Evolutionary conservation across 2,888 invertebrate genomes (phyloP).

Genomic region (Minunthozetes semirufus): DNA sequence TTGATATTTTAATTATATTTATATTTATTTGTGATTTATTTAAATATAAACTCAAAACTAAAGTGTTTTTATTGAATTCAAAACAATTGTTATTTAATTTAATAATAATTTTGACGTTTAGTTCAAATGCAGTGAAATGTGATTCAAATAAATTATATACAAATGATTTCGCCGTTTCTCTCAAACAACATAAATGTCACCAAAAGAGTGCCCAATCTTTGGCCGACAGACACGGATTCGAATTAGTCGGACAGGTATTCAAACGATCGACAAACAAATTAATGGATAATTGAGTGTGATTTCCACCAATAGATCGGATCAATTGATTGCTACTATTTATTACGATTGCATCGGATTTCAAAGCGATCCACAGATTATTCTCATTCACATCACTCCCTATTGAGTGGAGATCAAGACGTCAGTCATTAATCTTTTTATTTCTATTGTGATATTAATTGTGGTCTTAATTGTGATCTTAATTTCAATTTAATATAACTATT

Average conservation of each 20-base stretch:
- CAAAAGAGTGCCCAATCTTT: constrained; percentile 44
- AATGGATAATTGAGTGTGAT: neutral
- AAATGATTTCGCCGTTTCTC: constrained; percentile 54
- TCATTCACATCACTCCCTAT: constrained; percentile 66
- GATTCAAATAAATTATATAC: constrained; percentile 45
- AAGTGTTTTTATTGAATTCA: neutral
- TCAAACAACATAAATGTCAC: constrained; percentile 48
- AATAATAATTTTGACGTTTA: neutral
- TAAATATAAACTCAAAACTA: neutral
- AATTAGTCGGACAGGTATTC: constrained; percentile 50
- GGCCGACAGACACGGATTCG: constrained; percentile 51
- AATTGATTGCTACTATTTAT: constrained; percentile 73
- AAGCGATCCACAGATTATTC: constrained; percentile 74
- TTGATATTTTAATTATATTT: neutral
- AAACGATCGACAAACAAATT: neutral
- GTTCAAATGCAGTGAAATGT: constrained; percentile 5
- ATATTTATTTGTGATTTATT: neutral
- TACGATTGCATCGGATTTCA: constrained; percentile 73
- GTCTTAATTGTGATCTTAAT: too few relatives aligned
- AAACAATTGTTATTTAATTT: neutral
- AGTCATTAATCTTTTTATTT: constrained; percentile 46
- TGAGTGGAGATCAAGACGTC: constrained; percentile 70
- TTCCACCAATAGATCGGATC: constrained; percentile 75
- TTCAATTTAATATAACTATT: too few relatives aligned
- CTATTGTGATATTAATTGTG: too few relatives aligned